Evolutionary conservation across 2,888 invertebrate species (phyloP), one percentile per base, ranked within the genome.

Genomic region (Oasisia sp.): DNA sequence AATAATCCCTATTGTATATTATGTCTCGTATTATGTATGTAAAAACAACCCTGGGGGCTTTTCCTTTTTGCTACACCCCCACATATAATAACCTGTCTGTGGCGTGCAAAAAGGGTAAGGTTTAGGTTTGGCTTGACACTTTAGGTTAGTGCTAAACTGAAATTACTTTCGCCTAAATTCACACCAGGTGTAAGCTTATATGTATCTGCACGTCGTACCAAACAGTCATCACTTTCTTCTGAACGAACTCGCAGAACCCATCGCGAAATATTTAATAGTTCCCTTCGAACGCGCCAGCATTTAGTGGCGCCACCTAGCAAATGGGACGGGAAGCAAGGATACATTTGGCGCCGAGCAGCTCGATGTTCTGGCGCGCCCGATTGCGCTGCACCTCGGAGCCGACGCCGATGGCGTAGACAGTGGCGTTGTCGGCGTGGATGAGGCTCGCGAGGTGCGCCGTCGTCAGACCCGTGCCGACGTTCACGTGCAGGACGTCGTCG

Each of bases 401-500:
- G 32, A 95, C 93, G 50, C 95, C 95, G 93, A 95, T 95, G 32
- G 95, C 95, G 93, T 94, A 95, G 27, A 96, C 94, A 90, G 94
- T 94, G 32, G 94, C 94, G 45, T 94, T 94, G 19, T 94, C 94
- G 19, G 93, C 92, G 44, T 94, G 93, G 92, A 95, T 95, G 27
- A 96, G 94, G 92, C 95, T 95, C 92, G 95, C 95, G 89, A 96
- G 92, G 93, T 96, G 96, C 1, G 95, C 95, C 1, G 95, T 94
- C 58, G 95, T 95, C 91, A 95, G 93, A 2, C 95, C 96, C 9
- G 95, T 94, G 19, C 95, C 95, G 0, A 95, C 93, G 93, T 96
- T 95, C 32, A 96, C 94, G 91, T 95, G 95, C 44, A 96, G 94
- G n/a, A 96, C 94, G 93, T 96, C 96, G 93, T 95, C 95, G 32